Evolutionary conservation across 2,113 vertebrate genomes (phyloP).

Genomic region (Salvelinus alpinus): DNA sequence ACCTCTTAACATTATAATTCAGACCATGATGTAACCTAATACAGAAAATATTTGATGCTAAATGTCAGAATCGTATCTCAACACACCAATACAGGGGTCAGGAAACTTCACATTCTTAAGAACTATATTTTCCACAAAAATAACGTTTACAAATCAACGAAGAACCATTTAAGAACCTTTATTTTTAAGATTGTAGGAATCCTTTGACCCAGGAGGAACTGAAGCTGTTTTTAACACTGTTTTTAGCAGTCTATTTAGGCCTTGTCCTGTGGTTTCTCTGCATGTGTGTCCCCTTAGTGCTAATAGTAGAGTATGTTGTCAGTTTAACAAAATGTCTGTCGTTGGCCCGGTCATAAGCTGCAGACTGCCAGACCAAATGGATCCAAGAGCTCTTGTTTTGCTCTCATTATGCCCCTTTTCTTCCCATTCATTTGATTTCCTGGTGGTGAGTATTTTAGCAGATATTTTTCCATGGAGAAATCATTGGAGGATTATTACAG

Average conservation of each 20-base stretch:
- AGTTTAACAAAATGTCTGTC: conserved; percentile 1
- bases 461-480: not conserved
- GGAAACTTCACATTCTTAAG: no score
- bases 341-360: not conserved
- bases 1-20: no score
- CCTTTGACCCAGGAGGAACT: not conserved
- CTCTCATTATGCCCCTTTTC: no score
- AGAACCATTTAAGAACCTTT: no score
- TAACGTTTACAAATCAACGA: no score
- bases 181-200: not conserved
- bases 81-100: no score
- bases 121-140: no score
- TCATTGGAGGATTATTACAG: not conserved
- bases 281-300: not conserved
- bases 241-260: not conserved
- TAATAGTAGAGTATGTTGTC: conserved; percentile 1
- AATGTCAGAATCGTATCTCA: no score
- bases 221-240: not conserved
- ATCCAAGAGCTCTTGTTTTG: not conserved
- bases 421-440: not conserved
- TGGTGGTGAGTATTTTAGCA: not conserved
- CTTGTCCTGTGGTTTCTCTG: not conserved
- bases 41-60: no score
- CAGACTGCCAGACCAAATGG: no score
- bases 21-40: no score